Evolutionary conservation across 30 jellyfish, hydroid and myxozoan genomes (phyloP), one percentile per base, ranked within the genome.

Genomic region (Hydra vulgaris): DNA sequence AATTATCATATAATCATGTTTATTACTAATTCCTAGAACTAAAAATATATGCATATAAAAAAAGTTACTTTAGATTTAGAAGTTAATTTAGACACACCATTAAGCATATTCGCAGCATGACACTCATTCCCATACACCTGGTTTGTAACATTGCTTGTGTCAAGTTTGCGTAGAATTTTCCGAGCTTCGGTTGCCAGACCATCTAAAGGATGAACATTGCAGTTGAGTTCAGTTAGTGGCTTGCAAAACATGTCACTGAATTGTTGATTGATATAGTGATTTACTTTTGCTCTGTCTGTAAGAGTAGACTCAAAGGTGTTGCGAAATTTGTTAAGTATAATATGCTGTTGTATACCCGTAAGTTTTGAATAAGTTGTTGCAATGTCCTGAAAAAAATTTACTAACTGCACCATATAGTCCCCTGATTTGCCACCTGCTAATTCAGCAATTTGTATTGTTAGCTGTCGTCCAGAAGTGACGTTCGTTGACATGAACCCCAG

Each of bases 181-280:
- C 52, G 70, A 25, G 67, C 84, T 23, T 66, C 55, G 25, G 70
- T 66, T 23, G 86, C 68, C 21, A 66, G 61, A 15, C 86, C 83
- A 79, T 79, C 86, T 53, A 66, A 19, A 8, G 86, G 86, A 79
- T 79, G 86, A 0, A 79, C 86, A 76, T 76, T 76, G 26, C 83
- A 76, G 83, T 76, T 76, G 76, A 76, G 83, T 40, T 40, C 61
- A 40, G 61, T 76, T 76, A 71, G 66, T 76, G 54, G 23, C 54
- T 71, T 17, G 26, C 61, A 40, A 40, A 40, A 40, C 61, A 40
- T 40, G 61, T 40, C 61, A 40, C 61, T 40, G 8, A 40, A 12
- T 40, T 40, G 61, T 40, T 40, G 61, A 40, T 40, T 40, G 61
- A 40, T 40, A 40, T 12, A 40, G 27, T 53, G 54, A 26, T 26